Base-by-base conservation (phyloP, 2,113 vertebrate species). In the Prietella phreatophila region DNA sequence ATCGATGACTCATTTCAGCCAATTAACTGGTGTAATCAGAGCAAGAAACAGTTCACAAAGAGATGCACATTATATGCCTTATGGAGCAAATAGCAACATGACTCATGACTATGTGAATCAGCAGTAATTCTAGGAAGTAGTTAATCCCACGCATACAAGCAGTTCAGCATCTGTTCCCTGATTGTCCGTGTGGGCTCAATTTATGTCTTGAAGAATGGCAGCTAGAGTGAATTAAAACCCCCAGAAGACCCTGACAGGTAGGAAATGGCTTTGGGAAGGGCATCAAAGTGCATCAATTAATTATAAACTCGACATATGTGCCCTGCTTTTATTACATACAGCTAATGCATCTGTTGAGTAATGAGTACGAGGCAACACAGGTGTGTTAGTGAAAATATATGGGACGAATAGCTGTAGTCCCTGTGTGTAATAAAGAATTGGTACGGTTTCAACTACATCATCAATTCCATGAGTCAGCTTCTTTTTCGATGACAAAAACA, bases 81-180 rank as follows among this genome's bases (percentile, higher is more conserved):
- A 87, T 63, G 81, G 78, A 76, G 15, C 82, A 83, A 87, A 76
- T 83, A 84, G 86, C 20, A 82, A 84, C 71, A 84, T 88, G 87
- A 84, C 82, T 84, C 87, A 69, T 84, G 82, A 69, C 61, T 69
- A 84, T 78, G 47, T 39, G 73, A 84, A 78, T 87, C 86, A 83
- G 71, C 71, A 56, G 60, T 88, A 85, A 85, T 73, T 76, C 81
- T 13, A 60, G 81, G 55, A 73, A 69, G 87, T 42, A 67, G 61
- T 88, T 88, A 88, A 85, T 84, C 82, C 60, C 82, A 79, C 9
- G 82, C 73, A 82, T 79, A 67, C 76, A 78, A 85, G 82, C 75
- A 76, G 47, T 69, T 78, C 82, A 79, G 75, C 75, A 85, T 88
- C 87, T 88, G 87, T 84, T 88, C 82, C 42, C 82, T 84, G 87